Percentiles rank a stretch among this genome's conserved stretches.
These are phyloP conservation scores for Limnodromus scolopaceus DNA, from an alignment of 2,797 vertebrate species.

Conservation along the genomic window DNA sequence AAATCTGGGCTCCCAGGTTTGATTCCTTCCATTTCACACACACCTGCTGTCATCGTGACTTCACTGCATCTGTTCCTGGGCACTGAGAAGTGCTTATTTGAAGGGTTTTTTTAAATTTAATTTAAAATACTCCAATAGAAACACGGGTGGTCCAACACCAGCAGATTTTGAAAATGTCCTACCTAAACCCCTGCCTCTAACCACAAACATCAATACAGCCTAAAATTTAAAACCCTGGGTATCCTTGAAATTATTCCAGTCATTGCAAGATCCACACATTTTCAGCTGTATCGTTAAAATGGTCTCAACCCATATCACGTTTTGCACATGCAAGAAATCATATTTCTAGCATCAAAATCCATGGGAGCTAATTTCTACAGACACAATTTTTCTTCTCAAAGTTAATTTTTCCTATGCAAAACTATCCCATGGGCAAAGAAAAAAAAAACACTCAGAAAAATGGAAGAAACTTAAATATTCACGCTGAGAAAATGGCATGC, in stretches of 20 bases:
- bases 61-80: background rate
- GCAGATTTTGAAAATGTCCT: background rate
- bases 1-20: background rate
- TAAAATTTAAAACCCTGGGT: background rate
- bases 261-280: background rate
- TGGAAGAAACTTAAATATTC: background rate
- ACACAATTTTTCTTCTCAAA: background rate
- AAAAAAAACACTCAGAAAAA: background rate
- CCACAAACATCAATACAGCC: background rate
- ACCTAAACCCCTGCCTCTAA: background rate
- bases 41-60: background rate
- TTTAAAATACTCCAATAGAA: background rate
- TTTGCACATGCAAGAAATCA: background rate
- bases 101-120: background rate
- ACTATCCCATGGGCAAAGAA: background rate
- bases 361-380: background rate
- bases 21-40: background rate
- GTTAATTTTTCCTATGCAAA: background rate
- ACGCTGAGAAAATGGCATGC: background rate
- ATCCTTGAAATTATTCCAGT: background rate
- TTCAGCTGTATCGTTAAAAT: background rate
- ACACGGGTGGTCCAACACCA: background rate
- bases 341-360: background rate
- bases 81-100: background rate
- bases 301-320: fast-evolving